Base-by-base conservation (phyloP, 2,888 invertebrate species). In the Lasioglossum figueresi region DNA sequence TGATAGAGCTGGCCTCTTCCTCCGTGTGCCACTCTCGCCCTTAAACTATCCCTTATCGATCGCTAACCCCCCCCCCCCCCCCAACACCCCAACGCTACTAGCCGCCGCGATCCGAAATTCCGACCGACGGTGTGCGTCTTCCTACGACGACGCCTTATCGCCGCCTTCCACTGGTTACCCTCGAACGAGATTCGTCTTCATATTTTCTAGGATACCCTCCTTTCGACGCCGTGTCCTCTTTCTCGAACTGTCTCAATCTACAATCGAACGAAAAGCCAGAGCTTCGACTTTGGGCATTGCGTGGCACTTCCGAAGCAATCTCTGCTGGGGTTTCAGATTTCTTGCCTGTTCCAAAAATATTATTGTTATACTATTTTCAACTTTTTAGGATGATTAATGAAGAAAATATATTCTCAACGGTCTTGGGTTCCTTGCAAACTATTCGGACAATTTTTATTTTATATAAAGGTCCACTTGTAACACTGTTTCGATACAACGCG, bases 31-130 rank as follows among this genome's bases (percentile, higher is more conserved):
- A 76, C 66, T 82, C 59, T 73, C 59, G 66, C 82, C 71, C 85
- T 89, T 85, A 88, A 88, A 80, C 84, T 88, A 77, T 84, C 81
- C 87, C 84, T 88, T 88, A 88, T 88, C 88, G 88, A 88, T 88
- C 86, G 76, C 76, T 59, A 70, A 27, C 73, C 75, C 48, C 66
- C 80, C 74, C 43, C 56, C 23, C n/a, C 27, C 52, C 52, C n/a
- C 12, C 4, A 4, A 4, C 27, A 4, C 31, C 31, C 16, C 31
- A 31, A 14, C 63, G 63, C 31, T 63, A 76, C 79, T 56, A 52
- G 75, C 19, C 45, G 73, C 37, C 80, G 68, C 78, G 34, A 74
- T 78, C 73, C 76, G 86, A 86, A 86, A 83, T 83, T 80, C 68
- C 79, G 68, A 72, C 83, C 52, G 78, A 72, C 72, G 76, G 72